Percentiles rank a stretch among this genome's conserved stretches.
These are phyloP conservation scores for Phaetusa simplex DNA, from an alignment of 2,113 vertebrate species.

Conservation along the genomic window DNA sequence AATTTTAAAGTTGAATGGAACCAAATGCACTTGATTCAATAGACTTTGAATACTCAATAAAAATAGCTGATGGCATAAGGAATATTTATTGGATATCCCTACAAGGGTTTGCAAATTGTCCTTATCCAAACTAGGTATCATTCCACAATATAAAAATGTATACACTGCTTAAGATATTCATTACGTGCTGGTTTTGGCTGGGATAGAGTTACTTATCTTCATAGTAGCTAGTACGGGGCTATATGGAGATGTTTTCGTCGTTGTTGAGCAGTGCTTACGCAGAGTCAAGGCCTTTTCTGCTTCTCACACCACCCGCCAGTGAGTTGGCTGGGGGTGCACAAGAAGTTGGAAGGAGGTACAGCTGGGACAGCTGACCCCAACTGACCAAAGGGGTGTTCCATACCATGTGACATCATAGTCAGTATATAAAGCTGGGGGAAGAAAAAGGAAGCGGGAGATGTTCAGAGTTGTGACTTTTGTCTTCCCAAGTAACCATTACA, in stretches of 20 bases:
- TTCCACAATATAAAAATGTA: background rate
- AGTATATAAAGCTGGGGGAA: background rate
- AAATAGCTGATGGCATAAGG: background rate
- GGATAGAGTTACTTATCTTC: background rate
- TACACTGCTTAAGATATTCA: background rate
- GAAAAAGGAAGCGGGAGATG: background rate
- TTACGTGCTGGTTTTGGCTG: background rate
- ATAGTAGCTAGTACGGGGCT: background rate
- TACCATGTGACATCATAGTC: background rate
- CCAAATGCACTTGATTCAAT: background rate
- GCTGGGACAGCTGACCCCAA: background rate
- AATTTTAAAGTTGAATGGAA: background rate
- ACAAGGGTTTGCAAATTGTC: background rate
- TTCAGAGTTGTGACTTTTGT: background rate
- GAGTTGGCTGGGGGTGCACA: background rate
- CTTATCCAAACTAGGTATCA: background rate
- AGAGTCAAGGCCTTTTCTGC: background rate
- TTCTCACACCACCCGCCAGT: background rate
- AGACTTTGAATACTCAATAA: background rate
- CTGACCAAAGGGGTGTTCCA: background rate
- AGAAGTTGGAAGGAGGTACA: background rate
- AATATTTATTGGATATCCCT: background rate
- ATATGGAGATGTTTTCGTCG: background rate
- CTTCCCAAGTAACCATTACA: background rate
- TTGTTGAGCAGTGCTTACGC: background rate